Evolutionary conservation across 2,888 invertebrate species (phyloP).

Genomic region (Hypercompe scribonia): DNA sequence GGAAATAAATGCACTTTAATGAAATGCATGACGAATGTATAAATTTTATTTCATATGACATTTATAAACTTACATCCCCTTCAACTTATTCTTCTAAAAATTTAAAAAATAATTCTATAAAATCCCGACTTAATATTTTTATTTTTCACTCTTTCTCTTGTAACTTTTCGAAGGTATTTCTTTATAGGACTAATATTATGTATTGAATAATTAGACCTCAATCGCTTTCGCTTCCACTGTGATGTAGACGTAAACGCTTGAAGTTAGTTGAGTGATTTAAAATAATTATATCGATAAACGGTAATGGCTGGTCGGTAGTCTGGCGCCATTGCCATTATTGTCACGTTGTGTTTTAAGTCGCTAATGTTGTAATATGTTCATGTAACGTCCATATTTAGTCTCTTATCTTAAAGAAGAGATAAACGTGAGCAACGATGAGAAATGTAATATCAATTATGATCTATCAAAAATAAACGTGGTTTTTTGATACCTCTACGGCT

Average conservation of each 20-base stretch:
- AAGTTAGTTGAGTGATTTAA: constrained; percentile 60
- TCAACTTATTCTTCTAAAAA: neutral
- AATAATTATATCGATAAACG: constrained; percentile 75
- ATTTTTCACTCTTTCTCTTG: too few relatives aligned
- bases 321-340: constrained; percentile 77
- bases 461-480: neutral
- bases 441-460: neutral
- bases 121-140: neutral
- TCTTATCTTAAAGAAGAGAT: neutral
- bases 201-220: constrained; percentile 10
- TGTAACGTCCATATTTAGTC: neutral
- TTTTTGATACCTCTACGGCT: neutral
- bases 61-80: too few relatives aligned
- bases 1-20: too few relatives aligned
- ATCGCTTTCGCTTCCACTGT: constrained; percentile 36
- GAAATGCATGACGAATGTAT: neutral
- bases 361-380: neutral
- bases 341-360: constrained; percentile 57
- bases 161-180: neutral
- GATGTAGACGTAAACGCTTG: constrained; percentile 47
- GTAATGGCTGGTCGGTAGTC: constrained; percentile 65
- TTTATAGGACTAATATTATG: neutral
- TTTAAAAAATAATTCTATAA: neutral
- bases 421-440: neutral
- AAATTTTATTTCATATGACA: neutral